Evolutionary conservation across 1,140 invertebrate genomes (phyloP), one percentile per base, ranked within the genome.

Genomic region (Cyrtorhinus lividipennis): DNA sequence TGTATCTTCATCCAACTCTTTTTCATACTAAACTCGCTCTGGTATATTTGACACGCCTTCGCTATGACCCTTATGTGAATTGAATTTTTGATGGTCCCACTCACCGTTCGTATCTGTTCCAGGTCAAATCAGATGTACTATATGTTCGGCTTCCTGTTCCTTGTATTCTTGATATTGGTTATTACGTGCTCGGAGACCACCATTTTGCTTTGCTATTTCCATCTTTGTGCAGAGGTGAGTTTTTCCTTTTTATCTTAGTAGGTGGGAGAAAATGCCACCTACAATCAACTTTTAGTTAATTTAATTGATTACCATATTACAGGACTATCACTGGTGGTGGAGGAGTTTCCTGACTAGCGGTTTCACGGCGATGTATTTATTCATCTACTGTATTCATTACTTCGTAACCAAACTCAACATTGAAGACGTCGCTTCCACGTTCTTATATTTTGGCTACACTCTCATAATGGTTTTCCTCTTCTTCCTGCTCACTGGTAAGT

Each of bases 1-100:
- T 98, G 96, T 74, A 99, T 99, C 73, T 99, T 99, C 73, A 98
- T 99, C 68, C 96, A 99, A 73, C 81, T 99, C 15, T 99, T 98
- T 80, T 99, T 99, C 73, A 98, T 99, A 66, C 80, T 99, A 15
- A 99, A 97, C 77, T 98, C 94, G 25, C 86, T 99, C 56, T 99
- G 96, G 96, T 85, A 73, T 38, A 15, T 8, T 38, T n/a, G n/a
- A n/a, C n/a, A n/a, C n/a, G n/a, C n/a, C n/a, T n/a, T n/a, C n/a
- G n/a, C n/a, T n/a, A n/a, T n/a, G n/a, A n/a, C n/a, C n/a, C n/a
- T n/a, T n/a, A n/a, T n/a, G n/a, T n/a, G n/a, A n/a, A n/a, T n/a
- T n/a, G n/a, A n/a, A n/a, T n/a, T n/a, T n/a, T n/a, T n/a, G n/a
- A n/a, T n/a, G n/a, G n/a, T n/a, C n/a, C n/a, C n/a, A n/a, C n/a